Evolutionary conservation across 2,888 invertebrate genomes (phyloP), one percentile per base, ranked within the genome.

Genomic region (Drosophila nigricruria): DNA sequence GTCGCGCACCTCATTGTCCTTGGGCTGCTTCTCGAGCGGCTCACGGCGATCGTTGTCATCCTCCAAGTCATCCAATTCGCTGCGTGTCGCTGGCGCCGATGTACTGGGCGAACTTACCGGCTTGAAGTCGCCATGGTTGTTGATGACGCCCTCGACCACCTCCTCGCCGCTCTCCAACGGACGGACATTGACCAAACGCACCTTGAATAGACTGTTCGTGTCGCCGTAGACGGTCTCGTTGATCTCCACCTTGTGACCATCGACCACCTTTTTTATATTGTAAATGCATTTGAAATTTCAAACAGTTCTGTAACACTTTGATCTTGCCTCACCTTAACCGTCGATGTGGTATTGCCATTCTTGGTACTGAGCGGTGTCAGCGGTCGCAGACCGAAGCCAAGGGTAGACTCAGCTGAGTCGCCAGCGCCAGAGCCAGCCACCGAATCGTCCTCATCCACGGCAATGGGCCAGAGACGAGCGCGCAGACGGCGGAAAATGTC

Each of bases 171-270:
- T 91, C 23, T 91, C 92, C 68, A 93, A 61, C 9, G 94, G 94
- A 67, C 93, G 93, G 25, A 94, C 93, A 73, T 94, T 94, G 25
- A 94, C 92, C 9, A 94, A 85, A 62, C 94, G 93, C 58, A 94
- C 92, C 79, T 93, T 94, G 89, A 94, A 92, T 43, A 93, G 62
- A 40, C 88, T 89, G 54, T 90, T 90, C 3, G 90, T 87, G 73
- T 93, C 92, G n/a, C 92, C 92, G 81, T 93, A 94, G n/a, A 93
- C 93, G 8, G 94, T 94, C 82, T 94, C 94, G 82, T 94, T 94
- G 64, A 94, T 92, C 75, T 94, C 94, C 68, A 94, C 93, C 58
- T 93, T 92, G 82, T 94, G 94, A 34, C 94, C 94, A 82, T 94
- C 92, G 81, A 94, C 93, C 62, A 94, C 81, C 94, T 94, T 36